Evolutionary conservation across 2,888 invertebrate genomes (phyloP), one percentile per base, ranked within the genome.

Genomic region (Philaethria dido): DNA sequence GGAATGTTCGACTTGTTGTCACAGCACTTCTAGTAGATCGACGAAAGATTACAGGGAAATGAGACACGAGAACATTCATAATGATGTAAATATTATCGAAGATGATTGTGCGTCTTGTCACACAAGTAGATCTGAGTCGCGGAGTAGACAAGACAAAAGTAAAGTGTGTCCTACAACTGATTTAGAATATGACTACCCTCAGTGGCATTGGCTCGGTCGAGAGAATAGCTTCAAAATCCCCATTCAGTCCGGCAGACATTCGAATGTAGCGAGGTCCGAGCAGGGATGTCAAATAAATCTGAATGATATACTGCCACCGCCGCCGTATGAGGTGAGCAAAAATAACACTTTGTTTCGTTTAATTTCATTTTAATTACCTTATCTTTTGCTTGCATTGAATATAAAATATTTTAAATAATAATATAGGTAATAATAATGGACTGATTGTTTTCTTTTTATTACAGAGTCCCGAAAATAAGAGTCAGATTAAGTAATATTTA

Each of bases 251-350:
- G 80, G 89, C 77, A 85, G 91, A 84, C 88, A 91, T 83, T 89
- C 91, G 80, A 90, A 87, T 77, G 87, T 88, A 77, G 86, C 88
- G 79, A 87, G 88, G 82, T 89, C 91, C 78, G 92, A 92, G 77
- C 92, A 91, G 80, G 88, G 92, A 83, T 92, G 92, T 88, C 93
- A 93, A 87, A 90, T 93, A 80, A 94, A 94, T 87, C 94, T 94
- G 88, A 94, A 94, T 86, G 94, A 94, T 86, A 94, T 94, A 93
- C 82, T 94, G 75, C 94, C 94, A 69, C 94, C 94, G 74, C 94
- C 94, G 48, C 94, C 94, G 73, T 94, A 94, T 83, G 94, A 94
- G 91, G 92, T 92, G 52, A 69, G 69, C 59, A 29, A 52, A 54
- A 13, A 48, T 25, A 14, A 29, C n/a, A 29, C 1, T 39, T 50